phyloP scores from a whole-genome alignment of 2,797 vertebrate species.

The Thaleichthys pacificus region DNA sequence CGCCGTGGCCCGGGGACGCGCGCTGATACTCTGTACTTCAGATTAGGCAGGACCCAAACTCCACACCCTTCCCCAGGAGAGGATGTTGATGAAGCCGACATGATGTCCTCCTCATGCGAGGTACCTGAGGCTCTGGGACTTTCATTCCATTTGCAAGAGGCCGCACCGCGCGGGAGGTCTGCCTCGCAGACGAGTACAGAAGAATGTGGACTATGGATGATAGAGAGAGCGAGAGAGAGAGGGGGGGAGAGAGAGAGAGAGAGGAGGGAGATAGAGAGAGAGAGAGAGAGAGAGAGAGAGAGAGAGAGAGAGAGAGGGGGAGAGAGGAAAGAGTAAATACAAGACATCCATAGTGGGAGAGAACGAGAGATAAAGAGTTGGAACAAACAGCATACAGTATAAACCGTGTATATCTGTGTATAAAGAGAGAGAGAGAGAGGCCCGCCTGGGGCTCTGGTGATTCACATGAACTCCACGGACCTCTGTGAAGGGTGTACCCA shows the following conservation, averaged over 20 bases:
- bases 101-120: constrained; percentile 20
- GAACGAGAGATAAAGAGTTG: too few relatives aligned
- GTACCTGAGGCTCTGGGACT: constrained; percentile 44
- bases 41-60: neutral
- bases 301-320: neutral
- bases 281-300: neutral
- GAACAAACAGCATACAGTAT: neutral
- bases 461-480: constrained; percentile 29
- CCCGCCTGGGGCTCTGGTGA: neutral
- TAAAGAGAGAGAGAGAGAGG: neutral
- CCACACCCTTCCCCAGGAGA: neutral
- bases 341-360: too few relatives aligned
- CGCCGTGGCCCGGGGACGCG: too few relatives aligned
- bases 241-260: neutral
- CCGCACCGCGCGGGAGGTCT: constrained; percentile 22
- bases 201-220: constrained; percentile 17
- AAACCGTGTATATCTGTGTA: too few relatives aligned
- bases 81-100: constrained; percentile 29
- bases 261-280: neutral
- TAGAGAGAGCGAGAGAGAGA: too few relatives aligned
- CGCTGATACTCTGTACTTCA: too few relatives aligned
- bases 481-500: constrained; percentile 21
- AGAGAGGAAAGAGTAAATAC: too few relatives aligned
- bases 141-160: constrained; percentile 40
- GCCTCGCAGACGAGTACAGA: constrained; percentile 31